Base-by-base conservation (phyloP, 2,888 invertebrate genomes). In the Agrypnus murinus region DNA sequence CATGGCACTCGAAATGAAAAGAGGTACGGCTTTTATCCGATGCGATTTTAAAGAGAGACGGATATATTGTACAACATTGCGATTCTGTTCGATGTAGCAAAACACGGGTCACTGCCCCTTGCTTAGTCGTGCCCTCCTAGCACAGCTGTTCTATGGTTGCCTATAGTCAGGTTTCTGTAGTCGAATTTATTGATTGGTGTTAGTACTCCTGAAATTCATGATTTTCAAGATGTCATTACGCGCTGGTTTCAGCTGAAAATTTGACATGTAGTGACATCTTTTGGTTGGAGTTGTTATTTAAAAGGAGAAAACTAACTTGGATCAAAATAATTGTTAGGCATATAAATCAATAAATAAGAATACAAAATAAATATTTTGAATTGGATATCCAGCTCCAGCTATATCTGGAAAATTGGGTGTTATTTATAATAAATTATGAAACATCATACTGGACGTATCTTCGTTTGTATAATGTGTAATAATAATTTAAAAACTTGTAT, bases 81-180 rank as follows among this genome's bases (percentile, higher is more conserved):
- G 34, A 40, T 65, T 46, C 65, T 66, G 58, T 25, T 34, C 57
- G 31, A 50, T 38, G 36, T 19, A 31, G 50, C 32, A 50, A 25
- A 25, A 59, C 38, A 50, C 34, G 65, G 65, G 69, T 69, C 69
- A 64, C 17, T 65, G 69, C 64, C 69, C 69, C 69, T 69, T 46
- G 46, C 15, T 50, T 65, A 45, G 32, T 53, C 34, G 40, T 65
- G 43, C 50, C 69, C 58, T 59, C 59, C 17, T 25, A 34, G 38
- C 64, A 58, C 59, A 36, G 25, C 7, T 59, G 64, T 60, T 25
- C 14, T 53, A 25, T 12, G 65, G 64, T 64, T 69, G 69, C 64
- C 50, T 65, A 65, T 62, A 17, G 43, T 60, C 19, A 62, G 57
- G 48, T 32, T 12, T 59, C 64, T 64, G 64, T 64, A 64, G 53